Percentiles rank a stretch among this genome's conserved stretches.
Conservation (phyloP, 2,113 vertebrate genomes). For the Bubalus kerabau region DNA sequence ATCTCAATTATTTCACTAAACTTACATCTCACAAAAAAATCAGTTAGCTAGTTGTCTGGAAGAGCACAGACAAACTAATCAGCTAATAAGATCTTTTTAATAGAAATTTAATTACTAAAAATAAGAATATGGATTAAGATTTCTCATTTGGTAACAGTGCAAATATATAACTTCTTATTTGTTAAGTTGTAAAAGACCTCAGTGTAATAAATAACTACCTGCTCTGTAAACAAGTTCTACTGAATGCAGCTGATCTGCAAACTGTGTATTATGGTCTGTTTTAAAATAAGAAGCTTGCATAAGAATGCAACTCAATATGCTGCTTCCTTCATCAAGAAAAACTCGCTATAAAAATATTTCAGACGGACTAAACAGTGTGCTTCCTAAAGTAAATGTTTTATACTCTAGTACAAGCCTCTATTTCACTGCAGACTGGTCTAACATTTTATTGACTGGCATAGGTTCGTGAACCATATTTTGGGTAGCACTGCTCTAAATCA, state of each 20-base stretch:
- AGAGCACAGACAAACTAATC: background rate
- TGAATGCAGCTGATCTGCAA: background rate
- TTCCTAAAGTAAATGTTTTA: background rate
- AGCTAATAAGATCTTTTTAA: background rate
- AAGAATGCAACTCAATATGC: background rate
- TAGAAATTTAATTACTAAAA: constrained; percentile 25
- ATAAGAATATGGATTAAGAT: background rate
- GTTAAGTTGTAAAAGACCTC: background rate
- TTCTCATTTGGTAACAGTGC: background rate
- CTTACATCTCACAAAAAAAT: background rate
- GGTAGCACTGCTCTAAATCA: background rate
- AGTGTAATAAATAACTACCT: background rate
- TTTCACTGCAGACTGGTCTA: background rate
- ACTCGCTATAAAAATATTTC: background rate
- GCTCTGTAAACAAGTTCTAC: constrained; percentile 17
- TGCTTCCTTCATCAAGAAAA: background rate
- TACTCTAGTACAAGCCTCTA: background rate
- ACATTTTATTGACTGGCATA: background rate
- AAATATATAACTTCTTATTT: background rate
- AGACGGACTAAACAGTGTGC: background rate
- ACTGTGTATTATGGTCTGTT: background rate
- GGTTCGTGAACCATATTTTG: background rate
- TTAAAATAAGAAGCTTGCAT: background rate
- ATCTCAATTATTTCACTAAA: background rate
- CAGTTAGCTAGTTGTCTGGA: background rate